Base-by-base conservation (phyloP, 2,888 invertebrate genomes). In the Tipula helvola region DNA sequence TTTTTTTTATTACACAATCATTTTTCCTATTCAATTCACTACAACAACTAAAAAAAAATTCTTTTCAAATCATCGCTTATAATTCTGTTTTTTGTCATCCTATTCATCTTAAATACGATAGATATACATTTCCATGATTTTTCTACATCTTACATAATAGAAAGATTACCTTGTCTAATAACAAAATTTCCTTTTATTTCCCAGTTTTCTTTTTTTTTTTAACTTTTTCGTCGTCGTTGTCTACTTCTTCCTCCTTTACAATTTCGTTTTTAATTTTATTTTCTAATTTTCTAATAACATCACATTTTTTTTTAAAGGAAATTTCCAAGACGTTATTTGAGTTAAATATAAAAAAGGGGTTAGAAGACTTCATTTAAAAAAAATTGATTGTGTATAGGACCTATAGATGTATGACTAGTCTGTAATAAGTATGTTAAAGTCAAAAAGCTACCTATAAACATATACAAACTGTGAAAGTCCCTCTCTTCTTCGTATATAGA, bases 281-380 rank as follows among this genome's bases (percentile, higher is more conserved):
- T 71, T 71, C 71, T 71, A 71, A 71, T 71, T 71, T 71, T 71
- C 71, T 71, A 71, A 71, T 71, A 71, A 71, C 71, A 71, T 71
- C n/a, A 13, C 28, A 28, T 71, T 71, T 71, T 71, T 71, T 71
- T 71, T 71, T 71, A 28, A 71, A 71, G 28, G 28, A 71, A 5
- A 71, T 28, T 16, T 71, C 10, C 28, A 71, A 71, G 71, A 71
- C 71, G 28, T 10, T 18, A 28, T 28, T 39, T 16, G 52, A 52
- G 52, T 52, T 52, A 52, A 52, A 71, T 71, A 28, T 10, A 28
- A 28, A 28, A 71, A 71, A 71, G 71, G 71, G 71, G 71, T 71
- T 71, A 71, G 28, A 2, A 10, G 2, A 28, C 13, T 71, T 71
- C 71, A 18, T 71, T 71, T 71, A 18, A 71, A 28, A 18, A 71